These are phyloP conservation scores for Diloba caeruleocephala DNA, from an alignment of 2,888 invertebrate genomes.

Conservation along the genomic window DNA sequence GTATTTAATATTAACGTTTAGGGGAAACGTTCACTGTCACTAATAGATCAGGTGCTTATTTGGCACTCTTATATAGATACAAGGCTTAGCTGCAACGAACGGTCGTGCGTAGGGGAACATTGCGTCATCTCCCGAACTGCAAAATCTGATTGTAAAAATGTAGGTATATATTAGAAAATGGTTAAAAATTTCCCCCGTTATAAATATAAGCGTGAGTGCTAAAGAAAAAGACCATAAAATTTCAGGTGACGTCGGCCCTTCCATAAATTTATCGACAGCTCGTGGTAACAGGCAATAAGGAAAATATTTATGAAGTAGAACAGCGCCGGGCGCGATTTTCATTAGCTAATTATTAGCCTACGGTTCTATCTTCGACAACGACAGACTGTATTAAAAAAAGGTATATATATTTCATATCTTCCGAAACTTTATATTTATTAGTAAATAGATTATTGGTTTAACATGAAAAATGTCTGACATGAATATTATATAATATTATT, in stretches of 20 bases:
- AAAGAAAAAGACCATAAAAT: constrained; percentile 84
- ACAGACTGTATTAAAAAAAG: constrained; percentile 19
- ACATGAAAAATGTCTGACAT: too few species aligned
- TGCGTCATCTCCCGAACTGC: too few species aligned
- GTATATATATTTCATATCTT: not conserved
- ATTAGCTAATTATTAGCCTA: constrained; percentile 83
- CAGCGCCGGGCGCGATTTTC: constrained; percentile 77
- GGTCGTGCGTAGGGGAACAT: too few species aligned
- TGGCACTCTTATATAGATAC: too few species aligned
- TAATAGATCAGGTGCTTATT: too few species aligned
- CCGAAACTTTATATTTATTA: too few species aligned
- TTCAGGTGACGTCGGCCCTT: constrained; percentile 86
- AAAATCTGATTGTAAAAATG: too few species aligned
- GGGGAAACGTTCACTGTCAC: too few species aligned
- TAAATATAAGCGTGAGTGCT: constrained; percentile 75
- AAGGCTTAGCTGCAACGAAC: too few species aligned
- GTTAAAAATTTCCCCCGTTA: constrained; percentile 59
- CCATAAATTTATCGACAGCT: constrained; percentile 88
- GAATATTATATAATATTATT: too few species aligned
- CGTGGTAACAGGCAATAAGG: constrained; percentile 87
- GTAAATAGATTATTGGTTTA: too few species aligned
- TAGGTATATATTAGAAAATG: not conserved
- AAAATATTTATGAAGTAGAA: constrained; percentile 87
- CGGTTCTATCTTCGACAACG: constrained; percentile 37
- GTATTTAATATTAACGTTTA: too few species aligned